Conservation (phyloP, 2,113 vertebrate species). For the Sisor rabdophorus region DNA sequence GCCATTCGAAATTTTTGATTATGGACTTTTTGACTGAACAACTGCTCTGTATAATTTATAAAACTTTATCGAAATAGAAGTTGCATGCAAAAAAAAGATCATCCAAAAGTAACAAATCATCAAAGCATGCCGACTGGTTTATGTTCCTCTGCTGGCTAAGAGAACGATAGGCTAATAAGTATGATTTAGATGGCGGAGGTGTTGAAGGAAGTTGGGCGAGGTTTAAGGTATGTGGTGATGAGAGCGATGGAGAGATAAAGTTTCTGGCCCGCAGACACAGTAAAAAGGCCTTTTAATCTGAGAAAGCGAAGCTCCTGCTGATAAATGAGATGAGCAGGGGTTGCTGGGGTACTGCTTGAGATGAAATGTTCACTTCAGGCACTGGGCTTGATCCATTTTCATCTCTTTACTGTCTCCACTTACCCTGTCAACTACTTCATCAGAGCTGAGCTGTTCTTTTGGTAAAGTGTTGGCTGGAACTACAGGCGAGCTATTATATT, state of each 20-base stretch:
- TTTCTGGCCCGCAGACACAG: constrained; percentile 51
- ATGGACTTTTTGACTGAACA: not conserved
- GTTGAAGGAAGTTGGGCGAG: constrained; percentile 15
- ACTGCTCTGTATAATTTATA: not conserved
- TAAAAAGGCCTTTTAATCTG: constrained; percentile 54
- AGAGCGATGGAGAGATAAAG: constrained; percentile 44
- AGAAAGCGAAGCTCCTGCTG: constrained; percentile 43
- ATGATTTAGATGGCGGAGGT: constrained; percentile 32
- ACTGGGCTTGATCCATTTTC: constrained; percentile 41
- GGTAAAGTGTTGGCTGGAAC: constrained; percentile 29
- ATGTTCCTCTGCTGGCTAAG: not conserved
- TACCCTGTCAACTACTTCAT: constrained; percentile 46
- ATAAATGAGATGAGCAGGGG: constrained; percentile 53
- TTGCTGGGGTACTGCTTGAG: constrained; percentile 38
- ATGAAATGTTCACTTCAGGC: constrained; percentile 49
- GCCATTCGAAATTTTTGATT: too few relatives aligned
- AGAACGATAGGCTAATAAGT: constrained; percentile 28
- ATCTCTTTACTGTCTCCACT: constrained; percentile 46
- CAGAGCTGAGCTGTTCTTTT: constrained; percentile 49
- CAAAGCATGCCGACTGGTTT: not conserved
- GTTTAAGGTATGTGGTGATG: constrained; percentile 27
- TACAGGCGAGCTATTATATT: constrained; percentile 16
- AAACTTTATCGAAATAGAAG: not conserved
- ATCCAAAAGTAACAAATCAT: not conserved
- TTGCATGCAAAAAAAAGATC: not conserved